These are phyloP conservation scores for Clivina fossor DNA, from an alignment of 2,888 invertebrate genomes.

Conservation along the genomic window DNA sequence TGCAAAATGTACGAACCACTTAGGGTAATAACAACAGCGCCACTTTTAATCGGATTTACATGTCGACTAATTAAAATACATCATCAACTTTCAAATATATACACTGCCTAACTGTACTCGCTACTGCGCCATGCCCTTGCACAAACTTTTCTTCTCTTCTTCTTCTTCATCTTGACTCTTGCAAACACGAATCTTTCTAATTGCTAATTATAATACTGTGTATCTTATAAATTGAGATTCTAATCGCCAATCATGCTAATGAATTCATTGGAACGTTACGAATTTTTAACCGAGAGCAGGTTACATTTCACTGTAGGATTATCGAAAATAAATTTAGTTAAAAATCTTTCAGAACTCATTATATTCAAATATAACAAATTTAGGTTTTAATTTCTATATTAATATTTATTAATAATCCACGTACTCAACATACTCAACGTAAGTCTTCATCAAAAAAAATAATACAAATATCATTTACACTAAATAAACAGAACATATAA, in stretches of 20 bases:
- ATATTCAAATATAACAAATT: too few species aligned
- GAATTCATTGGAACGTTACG: slow-evolving; percentile 51
- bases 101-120: slow-evolving; percentile 33
- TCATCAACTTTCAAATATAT: slow-evolving; percentile 50
- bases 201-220: slow-evolving; percentile 56
- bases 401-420: too few species aligned
- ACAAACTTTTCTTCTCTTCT: slow-evolving; percentile 37
- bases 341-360: too few species aligned
- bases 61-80: slow-evolving; percentile 53
- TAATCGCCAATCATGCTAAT: slow-evolving; percentile 55
- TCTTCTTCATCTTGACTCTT: background rate
- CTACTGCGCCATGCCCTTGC: too few species aligned
- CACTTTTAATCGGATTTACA: slow-evolving; percentile 35
- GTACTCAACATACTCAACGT: too few species aligned
- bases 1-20: slow-evolving; percentile 52
- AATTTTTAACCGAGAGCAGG: background rate
- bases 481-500: too few species aligned
- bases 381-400: too few species aligned
- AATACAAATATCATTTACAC: too few species aligned
- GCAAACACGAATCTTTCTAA: slow-evolving; percentile 50
- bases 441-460: too few species aligned
- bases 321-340: too few species aligned
- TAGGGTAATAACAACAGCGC: slow-evolving; percentile 52
- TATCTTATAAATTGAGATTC: slow-evolving; percentile 56
- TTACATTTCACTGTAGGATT: too few species aligned